Evolutionary conservation across 1,140 invertebrate species (phyloP), one percentile per base, ranked within the genome.

Genomic region (Macrobrachium rosenbergii): DNA sequence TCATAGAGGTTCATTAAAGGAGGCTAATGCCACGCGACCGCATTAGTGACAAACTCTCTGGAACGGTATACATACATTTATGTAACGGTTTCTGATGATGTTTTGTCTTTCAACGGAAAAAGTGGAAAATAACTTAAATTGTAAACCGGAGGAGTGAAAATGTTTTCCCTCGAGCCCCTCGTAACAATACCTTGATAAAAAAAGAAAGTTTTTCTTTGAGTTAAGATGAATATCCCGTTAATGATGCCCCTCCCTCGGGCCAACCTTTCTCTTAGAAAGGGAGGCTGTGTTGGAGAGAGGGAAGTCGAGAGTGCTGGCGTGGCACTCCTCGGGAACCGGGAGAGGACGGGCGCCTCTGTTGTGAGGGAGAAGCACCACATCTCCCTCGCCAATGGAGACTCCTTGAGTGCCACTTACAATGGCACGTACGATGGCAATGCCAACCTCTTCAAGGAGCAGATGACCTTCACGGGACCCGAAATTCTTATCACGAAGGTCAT

Each of bases 371-470:
- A 45, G 12, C 83, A 85, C 75, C 73, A 78, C 23, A 19, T 85
- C 75, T 64, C 73, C 21, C 59, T 85, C 14, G 75, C 73, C 62
- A 76, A 83, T 59, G 83, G 83, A 19, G 37, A 58, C 7, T 21
- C 83, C 62, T 21, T 85, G 37, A 75, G 79, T 23, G 83, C 76
- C 62, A 86, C 76, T 45, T 79, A 86, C 76, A 86, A n/a, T 5
- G 63, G 83, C 43, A 16, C 83, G n/a, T 86, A 86, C 76, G 83
- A 86, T n/a, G 83, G 83, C n/a, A 86, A 86, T 28, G 83, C 83
- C 63, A 86, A 86, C 45, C 83, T 86, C 75, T 86, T 86, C 83
- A 86, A 86, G 76, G 83, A 86, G 45, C 75, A 78, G 45, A 52
- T 79, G 63, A 85, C 75, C 43, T 64, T 86, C 62, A 86, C 83